These are phyloP conservation scores for Smutsia temminckii DNA, from an alignment of 2,797 vertebrate species.

Conservation along the genomic window DNA sequence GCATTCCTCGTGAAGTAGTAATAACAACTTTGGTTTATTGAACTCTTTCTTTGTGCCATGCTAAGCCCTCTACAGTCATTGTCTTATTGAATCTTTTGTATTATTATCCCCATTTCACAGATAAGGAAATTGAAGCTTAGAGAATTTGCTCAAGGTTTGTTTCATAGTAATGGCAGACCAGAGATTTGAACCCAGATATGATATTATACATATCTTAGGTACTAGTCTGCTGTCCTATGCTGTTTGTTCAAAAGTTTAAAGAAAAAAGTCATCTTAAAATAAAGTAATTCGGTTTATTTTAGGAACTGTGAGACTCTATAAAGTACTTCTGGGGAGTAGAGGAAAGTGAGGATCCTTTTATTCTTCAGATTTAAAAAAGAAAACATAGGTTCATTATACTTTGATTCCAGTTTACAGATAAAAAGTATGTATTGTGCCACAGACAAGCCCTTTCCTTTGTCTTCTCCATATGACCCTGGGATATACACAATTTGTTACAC, in stretches of 20 bases:
- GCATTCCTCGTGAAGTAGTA: conserved; percentile 53
- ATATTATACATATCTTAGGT: background rate
- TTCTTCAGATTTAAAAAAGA: conserved; percentile 20
- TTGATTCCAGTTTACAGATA: conserved; percentile 16
- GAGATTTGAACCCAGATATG: background rate
- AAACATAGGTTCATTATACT: conserved; percentile 27
- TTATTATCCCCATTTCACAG: conserved; percentile 64
- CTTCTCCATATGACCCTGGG: background rate
- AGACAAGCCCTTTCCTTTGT: conserved; percentile 10
- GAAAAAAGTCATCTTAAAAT: conserved; percentile 1
- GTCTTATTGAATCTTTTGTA: conserved; percentile 26
- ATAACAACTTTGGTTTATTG: conserved; percentile 46
- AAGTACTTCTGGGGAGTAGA: conserved; percentile 36
- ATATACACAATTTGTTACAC: conserved; percentile 28
- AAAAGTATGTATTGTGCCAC: background rate
- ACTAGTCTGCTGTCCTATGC: background rate
- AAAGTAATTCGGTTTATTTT: conserved; percentile 24
- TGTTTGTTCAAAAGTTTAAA: conserved; percentile 8
- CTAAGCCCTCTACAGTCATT: background rate
- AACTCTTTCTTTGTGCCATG: conserved; percentile 2
- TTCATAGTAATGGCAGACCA: conserved; percentile 40
- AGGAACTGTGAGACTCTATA: background rate
- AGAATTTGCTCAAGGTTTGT: conserved; percentile 17
- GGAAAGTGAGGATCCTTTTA: conserved; percentile 13
- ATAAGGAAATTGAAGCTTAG: conserved; percentile 30